phyloP scores from a whole-genome alignment of 2,797 vertebrate genomes.

The Lagodon rhomboides region DNA sequence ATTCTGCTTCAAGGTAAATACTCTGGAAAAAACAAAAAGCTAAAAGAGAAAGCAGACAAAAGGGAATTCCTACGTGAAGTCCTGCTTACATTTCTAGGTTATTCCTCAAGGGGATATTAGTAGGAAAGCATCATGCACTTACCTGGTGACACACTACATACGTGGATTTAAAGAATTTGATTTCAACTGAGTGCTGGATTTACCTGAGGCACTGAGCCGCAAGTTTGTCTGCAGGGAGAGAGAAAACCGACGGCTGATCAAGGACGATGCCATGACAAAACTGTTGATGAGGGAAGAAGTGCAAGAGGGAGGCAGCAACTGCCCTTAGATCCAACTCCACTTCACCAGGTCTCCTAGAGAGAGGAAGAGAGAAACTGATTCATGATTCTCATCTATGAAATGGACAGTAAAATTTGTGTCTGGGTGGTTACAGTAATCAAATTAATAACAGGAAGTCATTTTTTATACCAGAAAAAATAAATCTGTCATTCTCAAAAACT shows the following conservation, averaged over 20 bases:
- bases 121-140: background rate
- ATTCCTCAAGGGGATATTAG: background rate
- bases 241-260: conserved; percentile 87
- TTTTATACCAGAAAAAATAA: too few relatives aligned
- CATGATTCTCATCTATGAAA: background rate
- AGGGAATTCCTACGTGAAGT: background rate
- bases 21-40: background rate
- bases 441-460: too few relatives aligned
- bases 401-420: background rate
- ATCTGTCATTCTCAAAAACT: too few relatives aligned
- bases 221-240: conserved; percentile 84
- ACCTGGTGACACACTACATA: background rate
- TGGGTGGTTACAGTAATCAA: too few relatives aligned
- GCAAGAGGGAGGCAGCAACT: conserved; percentile 30
- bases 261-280: conserved; percentile 87
- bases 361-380: background rate
- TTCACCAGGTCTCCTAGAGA: conserved; percentile 55
- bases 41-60: background rate
- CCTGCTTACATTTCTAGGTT: background rate
- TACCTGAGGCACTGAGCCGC: conserved; percentile 82
- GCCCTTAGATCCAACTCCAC: conserved; percentile 13
- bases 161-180: background rate
- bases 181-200: background rate
- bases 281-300: background rate
- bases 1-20: background rate